Evolutionary conservation across 2,888 invertebrate genomes (phyloP).

Genomic region (Hoplodrina ambigua): DNA sequence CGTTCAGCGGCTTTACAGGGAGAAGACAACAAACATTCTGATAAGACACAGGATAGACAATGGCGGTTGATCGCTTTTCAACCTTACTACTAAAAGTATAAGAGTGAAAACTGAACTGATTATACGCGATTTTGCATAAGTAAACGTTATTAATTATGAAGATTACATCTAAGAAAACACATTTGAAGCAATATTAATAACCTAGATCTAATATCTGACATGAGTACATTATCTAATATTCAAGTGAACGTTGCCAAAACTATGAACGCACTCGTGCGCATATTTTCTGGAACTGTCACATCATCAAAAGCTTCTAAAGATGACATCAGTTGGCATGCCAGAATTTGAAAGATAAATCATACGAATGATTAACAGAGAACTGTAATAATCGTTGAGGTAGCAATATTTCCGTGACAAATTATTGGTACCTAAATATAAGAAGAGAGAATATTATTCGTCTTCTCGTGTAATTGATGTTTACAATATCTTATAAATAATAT

Average conservation of each 20-base stretch:
- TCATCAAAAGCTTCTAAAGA: background rate
- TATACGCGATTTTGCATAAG: too few species aligned
- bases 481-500: too few species aligned
- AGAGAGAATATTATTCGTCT: background rate
- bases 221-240: background rate
- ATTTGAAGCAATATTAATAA: slow-evolving; percentile 14
- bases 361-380: background rate
- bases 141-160: background rate
- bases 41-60: too few species aligned
- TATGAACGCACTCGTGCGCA: slow-evolving; percentile 9
- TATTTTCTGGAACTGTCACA: slow-evolving; percentile 20
- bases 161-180: slow-evolving; percentile 10
- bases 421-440: background rate
- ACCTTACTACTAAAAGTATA: too few species aligned
- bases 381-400: background rate
- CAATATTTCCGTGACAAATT: background rate
- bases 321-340: slow-evolving; percentile 2
- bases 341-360: slow-evolving; percentile 7
- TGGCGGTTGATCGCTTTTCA: too few species aligned
- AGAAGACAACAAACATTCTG: too few species aligned
- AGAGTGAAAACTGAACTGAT: too few species aligned
- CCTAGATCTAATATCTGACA: slow-evolving; percentile 4
- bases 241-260: slow-evolving; percentile 25
- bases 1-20: too few species aligned
- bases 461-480: too few species aligned